Evolutionary conservation across 2,888 invertebrate species (phyloP).

Genomic region (Chromoteleia sp.): DNA sequence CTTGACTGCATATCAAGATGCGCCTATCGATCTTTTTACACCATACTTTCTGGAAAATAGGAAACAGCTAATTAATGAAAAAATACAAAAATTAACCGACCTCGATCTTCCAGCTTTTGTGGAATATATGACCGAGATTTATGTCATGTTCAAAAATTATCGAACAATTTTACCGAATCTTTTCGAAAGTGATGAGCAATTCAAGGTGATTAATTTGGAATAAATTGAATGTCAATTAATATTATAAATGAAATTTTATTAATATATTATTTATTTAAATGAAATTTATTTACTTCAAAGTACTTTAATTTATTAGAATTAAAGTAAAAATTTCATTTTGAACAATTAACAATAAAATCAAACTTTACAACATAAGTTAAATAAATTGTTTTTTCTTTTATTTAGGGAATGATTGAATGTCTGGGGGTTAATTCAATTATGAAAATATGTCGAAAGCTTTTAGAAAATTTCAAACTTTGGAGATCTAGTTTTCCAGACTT

Average conservation of each 20-base stretch:
- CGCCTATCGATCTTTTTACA: conserved; percentile 90
- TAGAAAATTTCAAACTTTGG: conserved; percentile 87
- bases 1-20: conserved; percentile 88
- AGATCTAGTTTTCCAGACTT: conserved; percentile 94
- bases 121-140: conserved; percentile 83
- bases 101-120: conserved; percentile 84
- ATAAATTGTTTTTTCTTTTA: conserved; percentile 7
- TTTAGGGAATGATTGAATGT: conserved; percentile 85
- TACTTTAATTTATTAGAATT: too few species aligned
- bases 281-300: too few species aligned
- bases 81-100: conserved; percentile 83
- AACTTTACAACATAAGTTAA: too few species aligned
- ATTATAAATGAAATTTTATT: too few species aligned
- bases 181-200: conserved; percentile 72
- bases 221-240: too few species aligned
- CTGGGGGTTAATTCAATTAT: conserved; percentile 86
- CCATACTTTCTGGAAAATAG: conserved; percentile 89
- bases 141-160: conserved; percentile 71
- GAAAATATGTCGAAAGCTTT: conserved; percentile 87
- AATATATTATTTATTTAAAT: too few species aligned
- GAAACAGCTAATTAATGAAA: conserved; percentile 86
- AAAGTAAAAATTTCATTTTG: too few species aligned
- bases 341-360: too few species aligned
- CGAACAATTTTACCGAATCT: conserved; percentile 74
- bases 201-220: conserved; percentile 74